phyloP scores from a whole-genome alignment of 2,888 invertebrate genomes.

The Neria commutata region DNA sequence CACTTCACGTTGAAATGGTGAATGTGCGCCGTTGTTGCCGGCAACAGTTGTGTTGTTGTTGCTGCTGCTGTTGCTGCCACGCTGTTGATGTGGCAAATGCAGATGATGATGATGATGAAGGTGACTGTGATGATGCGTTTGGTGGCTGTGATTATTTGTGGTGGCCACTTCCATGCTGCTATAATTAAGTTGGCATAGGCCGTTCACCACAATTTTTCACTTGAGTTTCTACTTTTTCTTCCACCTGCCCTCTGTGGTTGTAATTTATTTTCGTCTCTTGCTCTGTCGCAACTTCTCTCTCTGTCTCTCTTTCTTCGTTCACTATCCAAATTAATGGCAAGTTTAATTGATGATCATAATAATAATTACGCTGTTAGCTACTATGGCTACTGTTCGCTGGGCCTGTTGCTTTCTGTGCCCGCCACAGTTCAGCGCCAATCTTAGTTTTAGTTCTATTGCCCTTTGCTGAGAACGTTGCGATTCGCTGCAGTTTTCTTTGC shows the following conservation, averaged over 20 bases:
- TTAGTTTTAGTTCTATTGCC: too few relatives aligned
- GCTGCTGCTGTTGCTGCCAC: constrained; percentile 10
- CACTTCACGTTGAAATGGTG: constrained; percentile 62
- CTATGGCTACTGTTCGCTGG: constrained; percentile 36
- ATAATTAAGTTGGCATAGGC: constrained; percentile 28
- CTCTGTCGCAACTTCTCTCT: constrained; percentile 43
- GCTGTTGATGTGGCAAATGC: constrained; percentile 12
- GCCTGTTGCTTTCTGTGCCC: not conserved
- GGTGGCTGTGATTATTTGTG: constrained; percentile 54
- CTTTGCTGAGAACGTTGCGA: too few relatives aligned
- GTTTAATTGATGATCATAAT: constrained; percentile 56
- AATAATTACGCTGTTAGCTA: constrained; percentile 48
- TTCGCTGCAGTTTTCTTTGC: constrained; percentile 22
- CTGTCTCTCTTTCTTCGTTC: not conserved
- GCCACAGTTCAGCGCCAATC: too few relatives aligned
- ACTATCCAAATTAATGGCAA: constrained; percentile 52
- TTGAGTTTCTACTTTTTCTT: constrained; percentile 3
- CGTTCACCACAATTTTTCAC: constrained; percentile 54
- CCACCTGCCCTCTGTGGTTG: constrained; percentile 39
- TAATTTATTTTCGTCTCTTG: constrained; percentile 50
- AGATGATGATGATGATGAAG: constrained; percentile 23
- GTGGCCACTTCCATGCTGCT: constrained; percentile 51
- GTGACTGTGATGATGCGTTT: constrained; percentile 48
- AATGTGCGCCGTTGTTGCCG: constrained; percentile 44
- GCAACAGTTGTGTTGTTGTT: constrained; percentile 10